Base-by-base conservation (phyloP, 2,888 invertebrate species). In the Phaedon cochleariae region DNA sequence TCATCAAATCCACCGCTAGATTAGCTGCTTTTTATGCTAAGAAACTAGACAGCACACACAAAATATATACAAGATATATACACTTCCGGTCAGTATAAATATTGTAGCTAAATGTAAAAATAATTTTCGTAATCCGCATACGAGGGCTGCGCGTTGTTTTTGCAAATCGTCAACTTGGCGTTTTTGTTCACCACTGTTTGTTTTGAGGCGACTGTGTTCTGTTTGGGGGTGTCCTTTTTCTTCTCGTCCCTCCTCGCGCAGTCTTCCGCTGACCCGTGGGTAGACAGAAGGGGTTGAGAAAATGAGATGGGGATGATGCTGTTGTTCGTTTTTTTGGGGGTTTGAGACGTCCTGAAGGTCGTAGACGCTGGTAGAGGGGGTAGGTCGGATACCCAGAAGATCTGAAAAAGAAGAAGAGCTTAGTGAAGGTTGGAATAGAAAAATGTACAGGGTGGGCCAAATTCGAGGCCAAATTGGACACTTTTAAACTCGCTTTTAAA, bases 81-180 rank as follows among this genome's bases (percentile, higher is more conserved):
- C 41, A 41, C 41, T 41, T n/a, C 41, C 26, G 26, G 26, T 26
- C 7, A 26, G 26, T 26, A 26, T 5, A 26, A 26, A 26, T 26
- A n/a, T n/a, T n/a, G 6, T 9, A 9, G 9, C 34, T 67, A 90
- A 77, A 90, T 90, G 78, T 89, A 90, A 77, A 90, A 87, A 79
- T 88, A 90, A 81, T 90, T 89, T 77, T 90, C 89, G 76, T 90
- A 89, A 72, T 89, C 87, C 48, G 88, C 86, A 73, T 88, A 89
- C 5, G 86, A 58, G 15, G 79, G 71, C 29, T 73, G 76, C 41
- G 73, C 72, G 60, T 71, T 76, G 62, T 75, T 77, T 17, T 74
- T 76, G 59, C 77, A 79, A 53, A 78, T 74, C 70, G 71, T 81
- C 73, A 76, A 76, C 76, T 74, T 79, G 60, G 72, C 78, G 76